Percentiles rank a stretch among this genome's conserved stretches.
phyloP scores from a whole-genome alignment of 2,888 invertebrate species.

The Melieria crassipennis region DNA sequence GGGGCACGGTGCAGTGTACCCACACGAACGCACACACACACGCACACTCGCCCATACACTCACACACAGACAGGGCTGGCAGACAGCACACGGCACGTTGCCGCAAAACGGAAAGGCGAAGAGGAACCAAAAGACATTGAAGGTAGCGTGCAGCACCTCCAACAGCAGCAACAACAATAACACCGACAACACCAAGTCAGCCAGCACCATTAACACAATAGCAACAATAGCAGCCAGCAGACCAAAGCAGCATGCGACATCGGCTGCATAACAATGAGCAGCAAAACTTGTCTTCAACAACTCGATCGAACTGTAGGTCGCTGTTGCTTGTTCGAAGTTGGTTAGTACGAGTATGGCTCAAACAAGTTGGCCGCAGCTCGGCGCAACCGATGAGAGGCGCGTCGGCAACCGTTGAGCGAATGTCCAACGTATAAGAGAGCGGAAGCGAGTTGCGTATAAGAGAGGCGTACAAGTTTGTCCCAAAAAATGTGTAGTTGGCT shows the following conservation, averaged over 20 bases:
- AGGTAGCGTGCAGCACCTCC: constrained; percentile 32
- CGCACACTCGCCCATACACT: too few species aligned
- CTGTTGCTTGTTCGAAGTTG: too few species aligned
- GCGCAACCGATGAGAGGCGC: too few species aligned
- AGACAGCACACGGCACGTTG: constrained; percentile 5
- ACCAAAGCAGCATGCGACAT: constrained; percentile 47
- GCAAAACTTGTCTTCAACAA: constrained; percentile 33
- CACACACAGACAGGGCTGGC: neutral
- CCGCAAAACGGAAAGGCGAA: constrained; percentile 54
- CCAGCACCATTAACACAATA: constrained; percentile 20
- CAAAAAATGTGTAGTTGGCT: too few species aligned
- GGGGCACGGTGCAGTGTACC: constrained; percentile 6
- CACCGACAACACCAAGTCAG: constrained; percentile 26
- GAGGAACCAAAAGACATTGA: constrained; percentile 39
- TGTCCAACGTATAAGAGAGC: too few species aligned
- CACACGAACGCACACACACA: too few species aligned
- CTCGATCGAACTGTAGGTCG: too few species aligned
- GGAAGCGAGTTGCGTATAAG: too few species aligned
- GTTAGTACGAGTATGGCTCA: too few species aligned
- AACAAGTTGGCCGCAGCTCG: too few species aligned
- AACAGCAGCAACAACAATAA: neutral
- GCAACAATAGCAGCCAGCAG: constrained; percentile 34
- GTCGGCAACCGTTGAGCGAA: too few species aligned
- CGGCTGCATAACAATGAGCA: constrained; percentile 52
- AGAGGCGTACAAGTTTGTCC: too few species aligned